A percentile compares a stretch with the other conserved stretches of the same genome.
Conservation (phyloP, 1,140 invertebrate species). For the Drosophila ficusphila region DNA sequence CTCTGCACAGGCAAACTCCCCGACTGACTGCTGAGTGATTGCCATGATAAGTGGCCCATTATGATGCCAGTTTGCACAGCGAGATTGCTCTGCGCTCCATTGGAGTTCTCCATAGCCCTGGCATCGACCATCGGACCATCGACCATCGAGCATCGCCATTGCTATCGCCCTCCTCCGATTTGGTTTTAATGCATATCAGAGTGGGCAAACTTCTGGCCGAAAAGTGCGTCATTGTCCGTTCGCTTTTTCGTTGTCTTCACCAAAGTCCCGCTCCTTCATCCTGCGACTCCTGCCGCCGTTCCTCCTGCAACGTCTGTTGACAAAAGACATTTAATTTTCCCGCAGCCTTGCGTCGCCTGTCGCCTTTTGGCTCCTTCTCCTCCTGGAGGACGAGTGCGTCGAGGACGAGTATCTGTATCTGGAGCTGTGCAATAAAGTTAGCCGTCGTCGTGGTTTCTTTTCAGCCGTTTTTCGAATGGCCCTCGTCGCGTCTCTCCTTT, state of each 20-base stretch:
- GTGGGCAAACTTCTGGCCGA: conserved; percentile 69
- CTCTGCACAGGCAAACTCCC: conserved; percentile 24
- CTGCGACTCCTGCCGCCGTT: conserved; percentile 6
- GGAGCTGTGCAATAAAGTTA: conserved; percentile 73
- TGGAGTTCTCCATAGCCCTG: conserved; percentile 44
- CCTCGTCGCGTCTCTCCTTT: conserved; percentile 33
- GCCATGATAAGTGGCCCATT: conserved; percentile 82
- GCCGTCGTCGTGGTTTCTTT: conserved; percentile 47
- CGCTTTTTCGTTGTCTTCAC: conserved; percentile 19
- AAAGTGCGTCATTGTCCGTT: conserved; percentile 72
- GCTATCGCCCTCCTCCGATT: conserved; percentile 31
- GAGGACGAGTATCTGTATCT: conserved; percentile 47
- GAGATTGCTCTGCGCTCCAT: conserved; percentile 69
- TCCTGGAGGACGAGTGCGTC: no score
- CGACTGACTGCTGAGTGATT: conserved; percentile 75
- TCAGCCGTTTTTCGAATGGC: conserved; percentile 31
- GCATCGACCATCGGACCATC: conserved; percentile 10
- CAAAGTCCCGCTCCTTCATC: background rate
- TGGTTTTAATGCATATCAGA: conserved; percentile 77
- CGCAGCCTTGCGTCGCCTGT: conserved; percentile 54
- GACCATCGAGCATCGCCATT: background rate
- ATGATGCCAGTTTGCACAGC: conserved; percentile 78
- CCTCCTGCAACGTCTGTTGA: conserved; percentile 67
- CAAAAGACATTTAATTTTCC: conserved; percentile 80
- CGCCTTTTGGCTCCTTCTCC: conserved; percentile 2